Conservation (phyloP, 2,888 invertebrate genomes). For the Choristoneura rosaceana region DNA sequence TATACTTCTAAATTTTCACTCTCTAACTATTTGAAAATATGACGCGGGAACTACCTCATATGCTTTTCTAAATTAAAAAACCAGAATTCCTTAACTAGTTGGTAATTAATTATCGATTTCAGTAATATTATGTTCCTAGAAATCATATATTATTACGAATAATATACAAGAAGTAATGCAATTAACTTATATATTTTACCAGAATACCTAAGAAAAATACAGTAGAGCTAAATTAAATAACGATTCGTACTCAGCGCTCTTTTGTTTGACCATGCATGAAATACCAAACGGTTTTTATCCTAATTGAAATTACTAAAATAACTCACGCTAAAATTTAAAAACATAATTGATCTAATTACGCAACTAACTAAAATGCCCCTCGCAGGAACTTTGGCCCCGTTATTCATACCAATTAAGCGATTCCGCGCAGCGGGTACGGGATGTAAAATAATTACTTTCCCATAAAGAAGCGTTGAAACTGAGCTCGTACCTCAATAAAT, state of each 20-base stretch:
- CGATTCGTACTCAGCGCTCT: not conserved
- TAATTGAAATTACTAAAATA: not conserved
- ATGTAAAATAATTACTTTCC: constrained; percentile 59
- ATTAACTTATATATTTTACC: too few relatives aligned
- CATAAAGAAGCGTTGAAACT: constrained; percentile 52
- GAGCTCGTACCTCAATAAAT: constrained; percentile 59
- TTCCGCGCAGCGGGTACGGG: constrained; percentile 43
- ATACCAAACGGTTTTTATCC: not conserved
- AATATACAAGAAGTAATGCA: too few relatives aligned
- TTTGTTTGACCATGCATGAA: not conserved
- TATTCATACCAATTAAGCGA: constrained; percentile 42
- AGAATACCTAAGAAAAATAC: too few relatives aligned
- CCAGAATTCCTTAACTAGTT: too few relatives aligned
- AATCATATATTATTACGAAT: too few relatives aligned
- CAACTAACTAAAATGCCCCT: constrained; percentile 39
- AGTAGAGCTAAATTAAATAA: too few relatives aligned
- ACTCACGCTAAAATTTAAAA: not conserved
- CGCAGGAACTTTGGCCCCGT: constrained; percentile 27
- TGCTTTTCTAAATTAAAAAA: too few relatives aligned
- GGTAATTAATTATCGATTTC: too few relatives aligned
- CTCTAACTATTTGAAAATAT: too few relatives aligned
- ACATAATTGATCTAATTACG: constrained; percentile 34
- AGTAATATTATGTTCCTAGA: too few relatives aligned
- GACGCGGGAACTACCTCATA: too few relatives aligned
- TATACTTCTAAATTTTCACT: too few relatives aligned